Percentiles rank a stretch among this genome's conserved stretches.
phyloP scores from a whole-genome alignment of 2,113 vertebrate genomes.

The Lampris incognitus region DNA sequence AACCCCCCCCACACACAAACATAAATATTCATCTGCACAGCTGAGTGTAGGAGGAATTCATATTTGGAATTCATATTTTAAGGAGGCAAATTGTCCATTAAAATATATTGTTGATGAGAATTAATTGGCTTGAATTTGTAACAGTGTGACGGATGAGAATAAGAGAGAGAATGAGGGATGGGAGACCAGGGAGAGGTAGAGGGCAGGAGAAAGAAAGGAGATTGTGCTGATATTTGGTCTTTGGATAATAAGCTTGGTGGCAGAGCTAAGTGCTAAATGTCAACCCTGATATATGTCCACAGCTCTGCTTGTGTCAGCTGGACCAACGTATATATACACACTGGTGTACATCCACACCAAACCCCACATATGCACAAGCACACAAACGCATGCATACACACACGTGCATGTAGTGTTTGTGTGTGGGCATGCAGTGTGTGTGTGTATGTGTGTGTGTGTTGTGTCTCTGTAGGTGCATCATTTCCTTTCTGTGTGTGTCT shows the following conservation, averaged over 20 bases:
- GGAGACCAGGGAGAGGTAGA: constrained; percentile 5
- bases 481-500: constrained; percentile 67
- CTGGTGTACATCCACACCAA: constrained; percentile 20
- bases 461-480: constrained; percentile 54
- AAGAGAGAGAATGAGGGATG: background rate
- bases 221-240: constrained; percentile 80
- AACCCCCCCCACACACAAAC: no score
- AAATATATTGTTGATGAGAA: no score
- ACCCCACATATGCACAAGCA: constrained; percentile 19
- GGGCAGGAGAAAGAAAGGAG: constrained; percentile 27
- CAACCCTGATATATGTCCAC: constrained; percentile 81
- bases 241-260: constrained; percentile 81
- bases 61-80: background rate
- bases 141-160: background rate
- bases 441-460: constrained; percentile 3
- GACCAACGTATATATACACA: constrained; percentile 65
- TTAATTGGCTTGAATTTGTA: no score
- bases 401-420: constrained; percentile 7
- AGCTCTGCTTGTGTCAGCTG: constrained; percentile 76
- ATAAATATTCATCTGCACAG: no score
- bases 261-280: constrained; percentile 81
- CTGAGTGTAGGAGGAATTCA: background rate
- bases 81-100: no score
- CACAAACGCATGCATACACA: constrained; percentile 9
- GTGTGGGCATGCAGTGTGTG: constrained; percentile 6